Conservation (phyloP, 2,113 vertebrate species). For the Isichthys henryi region DNA sequence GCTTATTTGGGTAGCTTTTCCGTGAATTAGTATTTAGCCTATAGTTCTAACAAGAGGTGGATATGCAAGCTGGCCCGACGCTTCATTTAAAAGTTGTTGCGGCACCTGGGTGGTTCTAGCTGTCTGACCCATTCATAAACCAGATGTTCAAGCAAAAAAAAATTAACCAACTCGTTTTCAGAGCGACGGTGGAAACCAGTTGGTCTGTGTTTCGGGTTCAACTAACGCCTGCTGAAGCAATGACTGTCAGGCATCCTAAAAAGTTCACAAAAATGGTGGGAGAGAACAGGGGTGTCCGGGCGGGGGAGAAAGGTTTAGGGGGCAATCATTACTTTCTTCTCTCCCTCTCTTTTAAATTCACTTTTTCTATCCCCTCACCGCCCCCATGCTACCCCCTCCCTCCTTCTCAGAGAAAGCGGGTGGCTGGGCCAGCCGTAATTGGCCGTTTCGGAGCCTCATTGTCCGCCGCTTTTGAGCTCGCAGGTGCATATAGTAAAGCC, state of each 20-base stretch:
- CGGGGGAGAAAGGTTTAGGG: slow-evolving; percentile 41
- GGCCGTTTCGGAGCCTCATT: slow-evolving; percentile 68
- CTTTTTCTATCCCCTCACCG: slow-evolving; percentile 25
- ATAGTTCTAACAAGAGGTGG: neutral
- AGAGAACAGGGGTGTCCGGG: slow-evolving; percentile 18
- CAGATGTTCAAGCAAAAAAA: slow-evolving; percentile 17
- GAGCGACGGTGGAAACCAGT: neutral
- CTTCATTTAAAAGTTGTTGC: neutral
- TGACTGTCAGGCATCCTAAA: slow-evolving; percentile 16
- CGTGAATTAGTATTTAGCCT: neutral
- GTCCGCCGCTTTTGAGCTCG: slow-evolving; percentile 65
- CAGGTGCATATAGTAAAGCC: slow-evolving; percentile 73
- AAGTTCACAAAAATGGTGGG: slow-evolving; percentile 19
- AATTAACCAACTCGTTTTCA: slow-evolving; percentile 12
- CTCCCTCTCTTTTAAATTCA: slow-evolving; percentile 46
- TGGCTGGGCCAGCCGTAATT: slow-evolving; percentile 61
- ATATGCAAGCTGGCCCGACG: neutral
- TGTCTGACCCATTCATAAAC: slow-evolving; percentile 10
- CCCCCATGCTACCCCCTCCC: slow-evolving; percentile 17
- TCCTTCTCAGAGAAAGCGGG: slow-evolving; percentile 50
- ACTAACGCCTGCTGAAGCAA: slow-evolving; percentile 4
- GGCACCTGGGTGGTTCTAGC: neutral
- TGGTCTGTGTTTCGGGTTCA: slow-evolving; percentile 16
- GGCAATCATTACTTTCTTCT: slow-evolving; percentile 56
- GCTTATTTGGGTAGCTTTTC: neutral